Evolutionary conservation across 1,140 invertebrate species (phyloP).

Genomic region (Liolophura sinensis): DNA sequence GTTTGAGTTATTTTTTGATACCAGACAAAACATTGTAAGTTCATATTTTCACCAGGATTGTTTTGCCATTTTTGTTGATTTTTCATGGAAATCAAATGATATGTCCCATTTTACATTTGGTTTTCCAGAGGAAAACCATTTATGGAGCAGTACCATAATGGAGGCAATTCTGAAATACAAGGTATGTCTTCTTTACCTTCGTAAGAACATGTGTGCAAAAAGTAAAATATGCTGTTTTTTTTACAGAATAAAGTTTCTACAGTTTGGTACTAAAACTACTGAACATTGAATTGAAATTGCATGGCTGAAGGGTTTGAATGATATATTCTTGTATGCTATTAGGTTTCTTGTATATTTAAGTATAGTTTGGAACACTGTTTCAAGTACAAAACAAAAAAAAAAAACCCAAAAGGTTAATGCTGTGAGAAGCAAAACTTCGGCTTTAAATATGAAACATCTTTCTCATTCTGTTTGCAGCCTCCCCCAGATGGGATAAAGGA

Average conservation of each 20-base stretch:
- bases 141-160: conserved; percentile 42
- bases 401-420: conserved; percentile 7
- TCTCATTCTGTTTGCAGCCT: conserved; percentile 12
- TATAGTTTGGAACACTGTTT: neutral
- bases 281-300: too few relatives aligned
- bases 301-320: too few relatives aligned
- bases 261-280: too few relatives aligned
- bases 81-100: too few relatives aligned
- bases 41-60: neutral
- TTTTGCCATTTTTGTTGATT: too few relatives aligned
- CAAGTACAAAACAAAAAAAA: neutral
- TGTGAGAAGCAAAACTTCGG: conserved; percentile 1
- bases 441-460: too few relatives aligned
- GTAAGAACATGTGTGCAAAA: neutral
- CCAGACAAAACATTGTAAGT: neutral
- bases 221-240: neutral
- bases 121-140: conserved; percentile 37
- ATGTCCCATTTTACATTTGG: conserved; percentile 8
- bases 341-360: conserved; percentile 1
- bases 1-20: neutral
- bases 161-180: conserved; percentile 26
- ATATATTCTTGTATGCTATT: too few relatives aligned
- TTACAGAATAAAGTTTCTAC: too few relatives aligned
- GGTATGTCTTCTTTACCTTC: conserved; percentile 3
- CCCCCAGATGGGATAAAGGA: conserved; percentile 13